Conservation (phyloP, 2,888 invertebrate species). For the Axea sp. region DNA sequence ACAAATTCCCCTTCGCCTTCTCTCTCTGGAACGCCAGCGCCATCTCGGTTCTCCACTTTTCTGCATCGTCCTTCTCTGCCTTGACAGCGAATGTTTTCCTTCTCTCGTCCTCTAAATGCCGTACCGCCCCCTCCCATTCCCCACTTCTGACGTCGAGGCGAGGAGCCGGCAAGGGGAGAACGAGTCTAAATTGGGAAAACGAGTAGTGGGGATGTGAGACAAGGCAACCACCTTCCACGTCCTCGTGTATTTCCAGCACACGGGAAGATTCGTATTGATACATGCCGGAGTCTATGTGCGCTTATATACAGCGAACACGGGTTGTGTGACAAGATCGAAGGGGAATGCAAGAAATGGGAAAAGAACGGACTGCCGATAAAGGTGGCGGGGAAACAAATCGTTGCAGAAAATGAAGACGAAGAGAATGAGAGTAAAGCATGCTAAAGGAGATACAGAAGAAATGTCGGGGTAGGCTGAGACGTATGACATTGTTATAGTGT, state of each 20-base stretch:
- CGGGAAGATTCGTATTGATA: constrained; percentile 38
- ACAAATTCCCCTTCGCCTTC: neutral
- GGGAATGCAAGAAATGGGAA: constrained; percentile 58
- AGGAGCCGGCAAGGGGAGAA: constrained; percentile 39
- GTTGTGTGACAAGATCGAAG: constrained; percentile 53
- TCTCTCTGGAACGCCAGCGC: constrained; percentile 33
- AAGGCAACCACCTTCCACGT: constrained; percentile 66
- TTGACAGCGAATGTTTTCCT: constrained; percentile 45
- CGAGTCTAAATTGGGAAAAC: constrained; percentile 74
- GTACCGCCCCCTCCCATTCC: constrained; percentile 57
- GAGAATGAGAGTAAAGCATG: constrained; percentile 37
- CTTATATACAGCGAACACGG: constrained; percentile 35
- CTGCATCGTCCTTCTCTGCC: constrained; percentile 27
- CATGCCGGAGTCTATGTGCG: constrained; percentile 40
- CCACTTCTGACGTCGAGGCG: constrained; percentile 40
- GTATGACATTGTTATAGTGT: constrained; percentile 46
- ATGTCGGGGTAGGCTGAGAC: constrained; percentile 12
- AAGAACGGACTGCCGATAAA: constrained; percentile 50
- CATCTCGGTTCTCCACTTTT: constrained; percentile 49
- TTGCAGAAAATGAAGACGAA: constrained; percentile 40
- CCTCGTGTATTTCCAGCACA: constrained; percentile 55
- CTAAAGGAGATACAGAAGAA: constrained; percentile 42
- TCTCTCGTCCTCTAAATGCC: constrained; percentile 64
- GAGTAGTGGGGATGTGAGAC: constrained; percentile 68
- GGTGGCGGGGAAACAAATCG: constrained; percentile 42